These are phyloP conservation scores for Scelioninae gen. 2 DNA, from an alignment of 2,888 invertebrate species.

Conservation along the genomic window DNA sequence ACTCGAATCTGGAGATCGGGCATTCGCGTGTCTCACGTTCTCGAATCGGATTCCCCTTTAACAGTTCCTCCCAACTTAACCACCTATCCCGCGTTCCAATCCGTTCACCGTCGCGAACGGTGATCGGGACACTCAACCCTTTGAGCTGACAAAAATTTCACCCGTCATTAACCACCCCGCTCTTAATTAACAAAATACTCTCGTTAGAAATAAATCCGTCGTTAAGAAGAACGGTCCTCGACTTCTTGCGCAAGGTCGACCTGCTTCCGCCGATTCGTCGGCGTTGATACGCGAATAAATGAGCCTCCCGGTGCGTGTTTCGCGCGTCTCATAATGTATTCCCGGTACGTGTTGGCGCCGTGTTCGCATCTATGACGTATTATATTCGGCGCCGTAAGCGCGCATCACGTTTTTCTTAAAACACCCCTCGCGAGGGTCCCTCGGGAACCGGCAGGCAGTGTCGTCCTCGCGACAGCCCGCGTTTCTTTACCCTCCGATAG, in stretches of 20 bases:
- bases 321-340: slow-evolving; percentile 35
- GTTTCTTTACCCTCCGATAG: slow-evolving; percentile 57
- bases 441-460: slow-evolving; percentile 41
- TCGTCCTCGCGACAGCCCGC: slow-evolving; percentile 52
- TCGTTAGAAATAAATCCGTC: slow-evolving; percentile 44
- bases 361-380: slow-evolving; percentile 51
- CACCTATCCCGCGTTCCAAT: slow-evolving; percentile 4
- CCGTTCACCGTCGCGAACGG: background rate
- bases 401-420: slow-evolving; percentile 60
- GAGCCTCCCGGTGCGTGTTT: slow-evolving; percentile 10
- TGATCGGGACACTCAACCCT: slow-evolving; percentile 31
- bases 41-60: too few relatives aligned
- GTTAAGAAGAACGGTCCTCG: slow-evolving; percentile 5
- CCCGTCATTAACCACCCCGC: slow-evolving; percentile 40
- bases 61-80: too few relatives aligned
- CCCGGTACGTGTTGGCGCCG: slow-evolving; percentile 38
- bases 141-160: slow-evolving; percentile 37
- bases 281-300: slow-evolving; percentile 28
- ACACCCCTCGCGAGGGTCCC: slow-evolving; percentile 56
- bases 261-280: background rate
- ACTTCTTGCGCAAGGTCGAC: background rate
- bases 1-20: too few relatives aligned
- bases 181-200: slow-evolving; percentile 48
- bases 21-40: too few relatives aligned
- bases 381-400: slow-evolving; percentile 46